Evolutionary conservation across 2,888 invertebrate species (phyloP).

Genomic region (Leucozona laternaria): DNA sequence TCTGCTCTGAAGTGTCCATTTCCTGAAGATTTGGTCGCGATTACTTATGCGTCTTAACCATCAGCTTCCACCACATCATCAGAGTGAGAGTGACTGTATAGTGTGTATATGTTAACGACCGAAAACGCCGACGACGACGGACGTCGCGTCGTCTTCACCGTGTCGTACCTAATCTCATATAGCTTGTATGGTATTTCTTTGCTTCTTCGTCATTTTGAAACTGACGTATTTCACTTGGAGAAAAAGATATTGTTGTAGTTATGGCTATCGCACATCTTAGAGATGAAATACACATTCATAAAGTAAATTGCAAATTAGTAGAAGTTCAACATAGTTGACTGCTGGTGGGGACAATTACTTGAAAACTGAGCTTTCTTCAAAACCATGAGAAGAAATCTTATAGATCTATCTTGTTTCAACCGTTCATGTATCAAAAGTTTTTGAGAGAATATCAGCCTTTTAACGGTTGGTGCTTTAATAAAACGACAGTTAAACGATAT

Average conservation of each 20-base stretch:
- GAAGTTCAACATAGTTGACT: slow-evolving; percentile 64
- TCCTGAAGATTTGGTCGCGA: slow-evolving; percentile 71
- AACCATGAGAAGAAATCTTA: too few species aligned
- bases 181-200: slow-evolving; percentile 37
- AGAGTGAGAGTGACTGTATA: slow-evolving; percentile 30
- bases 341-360: slow-evolving; percentile 8
- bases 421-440: too few species aligned
- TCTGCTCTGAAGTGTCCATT: slow-evolving; percentile 56
- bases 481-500: too few species aligned
- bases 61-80: slow-evolving; percentile 45
- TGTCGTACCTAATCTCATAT: not conserved
- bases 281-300: slow-evolving; percentile 75
- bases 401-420: too few species aligned
- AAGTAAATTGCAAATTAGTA: slow-evolving; percentile 75
- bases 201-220: slow-evolving; percentile 66
- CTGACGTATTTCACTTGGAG: slow-evolving; percentile 60
- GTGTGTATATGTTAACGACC: slow-evolving; percentile 23
- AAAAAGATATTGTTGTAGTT: slow-evolving; percentile 65
- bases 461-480: too few species aligned
- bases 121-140: not conserved
- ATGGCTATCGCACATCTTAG: slow-evolving; percentile 70
- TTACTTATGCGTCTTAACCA: slow-evolving; percentile 64
- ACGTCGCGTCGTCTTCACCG: slow-evolving; percentile 12
- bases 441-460: too few species aligned
- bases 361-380: slow-evolving; percentile 42